Evolutionary conservation across 2,113 vertebrate genomes (phyloP).

Genomic region (Hippotragus niger): DNA sequence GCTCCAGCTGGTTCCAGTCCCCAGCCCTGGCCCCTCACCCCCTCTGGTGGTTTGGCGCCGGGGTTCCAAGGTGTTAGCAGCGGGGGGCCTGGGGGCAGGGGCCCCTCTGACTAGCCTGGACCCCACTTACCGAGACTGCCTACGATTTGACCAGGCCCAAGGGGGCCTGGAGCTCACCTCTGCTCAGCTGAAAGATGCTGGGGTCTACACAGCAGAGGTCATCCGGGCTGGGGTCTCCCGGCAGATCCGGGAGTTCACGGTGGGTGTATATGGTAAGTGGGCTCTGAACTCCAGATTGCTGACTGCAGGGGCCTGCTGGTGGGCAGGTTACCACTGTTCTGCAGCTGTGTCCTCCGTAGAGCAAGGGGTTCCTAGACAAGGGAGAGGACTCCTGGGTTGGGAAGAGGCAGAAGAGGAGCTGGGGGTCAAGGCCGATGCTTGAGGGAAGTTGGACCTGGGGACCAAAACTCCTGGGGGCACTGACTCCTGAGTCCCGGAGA

Average conservation of each 20-base stretch:
- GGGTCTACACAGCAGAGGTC: conserved; percentile 66
- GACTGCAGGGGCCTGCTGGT: not conserved
- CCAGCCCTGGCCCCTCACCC: not conserved
- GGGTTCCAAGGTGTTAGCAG: conserved; percentile 54
- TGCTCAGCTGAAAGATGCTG: conserved; percentile 34
- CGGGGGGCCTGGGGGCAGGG: conserved; percentile 38
- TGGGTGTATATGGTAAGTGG: conserved; percentile 75
- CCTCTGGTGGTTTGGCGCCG: conserved; percentile 60
- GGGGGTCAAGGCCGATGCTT: not conserved
- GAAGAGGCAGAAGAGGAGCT: not conserved
- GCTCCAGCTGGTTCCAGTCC: conserved; percentile 18
- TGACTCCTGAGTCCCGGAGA: not conserved
- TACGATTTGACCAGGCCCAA: conserved; percentile 43
- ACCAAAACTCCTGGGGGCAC: not conserved
- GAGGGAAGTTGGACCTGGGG: not conserved
- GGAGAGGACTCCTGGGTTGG: not conserved
- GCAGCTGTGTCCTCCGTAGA: not conserved
- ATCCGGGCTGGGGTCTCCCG: conserved; percentile 34
- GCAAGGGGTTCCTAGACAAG: too few species aligned
- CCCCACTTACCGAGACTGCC: not conserved
- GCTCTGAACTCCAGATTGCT: too few species aligned
- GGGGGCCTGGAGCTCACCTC: conserved; percentile 63
- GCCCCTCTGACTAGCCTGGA: conserved; percentile 52
- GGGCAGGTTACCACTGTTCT: not conserved
- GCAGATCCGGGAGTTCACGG: conserved; percentile 46